Conservation (phyloP, 2,113 vertebrate genomes). For the Oreochromis aureus region DNA sequence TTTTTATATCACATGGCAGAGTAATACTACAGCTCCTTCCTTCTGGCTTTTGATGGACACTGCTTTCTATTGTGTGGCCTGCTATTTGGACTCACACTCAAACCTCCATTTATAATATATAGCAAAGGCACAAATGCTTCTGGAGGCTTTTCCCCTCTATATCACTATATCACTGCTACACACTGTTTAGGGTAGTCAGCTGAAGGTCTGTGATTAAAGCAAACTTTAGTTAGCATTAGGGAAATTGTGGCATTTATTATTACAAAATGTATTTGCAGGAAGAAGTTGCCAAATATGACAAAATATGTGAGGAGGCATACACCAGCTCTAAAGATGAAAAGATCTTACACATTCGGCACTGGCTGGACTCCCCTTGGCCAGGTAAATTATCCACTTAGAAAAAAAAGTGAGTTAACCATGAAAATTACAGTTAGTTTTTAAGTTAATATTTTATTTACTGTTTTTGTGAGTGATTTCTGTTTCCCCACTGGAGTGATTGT, state of each 20-base stretch:
- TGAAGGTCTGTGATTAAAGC: not conserved
- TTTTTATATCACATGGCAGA: slow-evolving; percentile 16
- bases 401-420: not conserved
- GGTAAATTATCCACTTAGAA: slow-evolving; percentile 53
- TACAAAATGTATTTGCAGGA: slow-evolving; percentile 67
- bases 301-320: slow-evolving; percentile 91
- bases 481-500: not conserved
- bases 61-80: slow-evolving; percentile 31
- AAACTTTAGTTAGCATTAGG: not conserved
- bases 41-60: slow-evolving; percentile 28
- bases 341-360: slow-evolving; percentile 86
- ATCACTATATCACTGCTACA: not conserved
- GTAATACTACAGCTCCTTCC: slow-evolving; percentile 6
- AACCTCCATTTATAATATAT: not conserved
- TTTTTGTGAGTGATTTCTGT: not conserved
- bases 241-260: not conserved
- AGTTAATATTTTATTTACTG: not conserved
- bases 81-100: slow-evolving; percentile 8
- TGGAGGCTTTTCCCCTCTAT: not conserved
- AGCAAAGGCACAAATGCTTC: not conserved
- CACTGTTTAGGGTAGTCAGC: not conserved
- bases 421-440: not conserved
- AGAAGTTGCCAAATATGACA: slow-evolving; percentile 89
- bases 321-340: slow-evolving; percentile 87
- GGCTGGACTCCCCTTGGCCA: slow-evolving; percentile 90